Percentiles rank a stretch among this genome's conserved stretches.
These are phyloP conservation scores for Melanerpes formicivorus DNA, from an alignment of 2,113 vertebrate genomes.

Conservation along the genomic window DNA sequence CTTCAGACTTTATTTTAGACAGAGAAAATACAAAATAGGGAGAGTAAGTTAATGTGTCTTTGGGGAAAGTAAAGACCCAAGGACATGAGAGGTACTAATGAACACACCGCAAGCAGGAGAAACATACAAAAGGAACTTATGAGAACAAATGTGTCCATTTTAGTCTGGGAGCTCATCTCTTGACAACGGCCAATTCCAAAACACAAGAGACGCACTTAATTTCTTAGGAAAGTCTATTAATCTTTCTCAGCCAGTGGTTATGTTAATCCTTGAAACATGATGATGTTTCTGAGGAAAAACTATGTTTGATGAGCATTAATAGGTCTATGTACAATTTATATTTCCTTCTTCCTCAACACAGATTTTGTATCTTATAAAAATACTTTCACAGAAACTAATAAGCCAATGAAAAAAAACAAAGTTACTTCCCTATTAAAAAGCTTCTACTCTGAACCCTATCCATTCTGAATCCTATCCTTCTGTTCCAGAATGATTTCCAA, in stretches of 20 bases:
- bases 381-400: neutral
- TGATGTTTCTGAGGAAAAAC: neutral
- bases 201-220: neutral
- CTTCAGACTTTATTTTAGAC: neutral
- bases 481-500: neutral
- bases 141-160: neutral
- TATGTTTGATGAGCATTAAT: neutral
- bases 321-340: neutral
- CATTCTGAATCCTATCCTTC: neutral
- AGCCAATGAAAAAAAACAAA: neutral
- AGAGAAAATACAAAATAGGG: neutral
- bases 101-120: neutral
- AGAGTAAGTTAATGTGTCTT: neutral
- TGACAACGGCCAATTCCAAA: neutral
- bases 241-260: neutral
- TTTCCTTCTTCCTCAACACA: neutral
- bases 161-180: neutral
- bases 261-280: neutral
- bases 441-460: neutral
- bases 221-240: neutral
- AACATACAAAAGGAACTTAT: neutral
- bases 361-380: neutral
- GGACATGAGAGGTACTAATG: neutral
- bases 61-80: neutral
- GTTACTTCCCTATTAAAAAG: neutral